Percentiles rank a stretch among this genome's conserved stretches.
Conservation (phyloP, 2,888 invertebrate species). For the Charanyca ferruginea region DNA sequence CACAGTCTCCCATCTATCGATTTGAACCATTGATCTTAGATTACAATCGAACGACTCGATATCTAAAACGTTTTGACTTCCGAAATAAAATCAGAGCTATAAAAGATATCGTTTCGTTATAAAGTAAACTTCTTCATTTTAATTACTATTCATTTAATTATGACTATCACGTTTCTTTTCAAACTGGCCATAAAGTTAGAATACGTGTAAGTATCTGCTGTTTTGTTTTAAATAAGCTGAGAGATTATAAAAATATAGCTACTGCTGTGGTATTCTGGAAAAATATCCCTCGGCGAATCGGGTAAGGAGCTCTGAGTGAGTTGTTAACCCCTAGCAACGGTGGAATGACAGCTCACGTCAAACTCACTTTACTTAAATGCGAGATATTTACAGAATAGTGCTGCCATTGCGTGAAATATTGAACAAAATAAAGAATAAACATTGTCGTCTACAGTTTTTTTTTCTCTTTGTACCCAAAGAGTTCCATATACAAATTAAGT, state of each 20-base stretch:
- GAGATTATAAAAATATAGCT: background rate
- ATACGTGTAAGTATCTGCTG: slow-evolving; percentile 6
- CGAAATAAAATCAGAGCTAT: slow-evolving; percentile 51
- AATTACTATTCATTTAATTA: slow-evolving; percentile 47
- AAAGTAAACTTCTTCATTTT: slow-evolving; percentile 41
- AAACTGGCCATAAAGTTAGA: slow-evolving; percentile 31
- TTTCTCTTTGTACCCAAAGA: slow-evolving; percentile 2
- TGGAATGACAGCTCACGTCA: too few relatives aligned
- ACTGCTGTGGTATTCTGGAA: too few relatives aligned
- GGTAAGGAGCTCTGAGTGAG: too few relatives aligned
- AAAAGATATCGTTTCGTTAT: slow-evolving; percentile 39
- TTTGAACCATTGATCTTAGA: slow-evolving; percentile 50
- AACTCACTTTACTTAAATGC: too few relatives aligned
- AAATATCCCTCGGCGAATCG: too few relatives aligned
- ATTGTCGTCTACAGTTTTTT: background rate
- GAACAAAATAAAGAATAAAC: background rate
- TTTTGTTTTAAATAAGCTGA: background rate
- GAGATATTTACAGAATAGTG: too few relatives aligned
- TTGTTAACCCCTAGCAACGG: too few relatives aligned
- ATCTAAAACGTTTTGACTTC: slow-evolving; percentile 57
- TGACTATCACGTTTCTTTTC: slow-evolving; percentile 29
- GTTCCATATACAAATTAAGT: slow-evolving; percentile 24
- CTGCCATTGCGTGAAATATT: background rate
- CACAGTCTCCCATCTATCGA: slow-evolving; percentile 29
- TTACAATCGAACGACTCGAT: slow-evolving; percentile 49